Evolutionary conservation across 2,888 invertebrate genomes (phyloP), one percentile per base, ranked within the genome.

Genomic region (Myathropa florea): DNA sequence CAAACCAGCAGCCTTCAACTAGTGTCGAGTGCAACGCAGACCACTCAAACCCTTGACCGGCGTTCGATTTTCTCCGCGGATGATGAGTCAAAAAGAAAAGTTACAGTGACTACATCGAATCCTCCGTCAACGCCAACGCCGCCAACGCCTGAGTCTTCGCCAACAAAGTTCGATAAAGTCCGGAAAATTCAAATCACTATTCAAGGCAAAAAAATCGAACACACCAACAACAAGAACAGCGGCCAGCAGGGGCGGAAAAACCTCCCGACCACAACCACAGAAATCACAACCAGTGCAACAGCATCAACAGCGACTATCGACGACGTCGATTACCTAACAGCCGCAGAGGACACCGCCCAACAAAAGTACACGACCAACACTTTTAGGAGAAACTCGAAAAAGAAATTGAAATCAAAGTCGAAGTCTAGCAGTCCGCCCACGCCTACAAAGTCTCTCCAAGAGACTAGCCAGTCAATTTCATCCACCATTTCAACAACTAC

Each of bases 121-220:
- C 85, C 88, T 21, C 68, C 84, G 23, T 67, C 88, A 33, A 80
- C 88, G 30, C 18, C 83, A 18, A 36, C 55, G n/a, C 67, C 83
- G n/a, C 76, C 81, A 30, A 80, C 89, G 33, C 55, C 87, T 36
- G 82, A 88, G 28, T 86, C 86, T 3, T 86, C 86, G 46, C 86
- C 86, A 18, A 83, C 86, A 6, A 88, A 88, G 75, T 88, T 84
- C 75, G 89, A 89, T 70, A 87, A 88, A 79, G 87, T 89, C 10
- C 84, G 88, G 55, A 92, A 91, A 83, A 90, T 92, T 77, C 91
- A 92, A 90, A 92, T 92, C 88, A 92, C 92, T 64, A 91, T 92
- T 73, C 91, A 91, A 18, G 91, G 92, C 36, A 91, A 91, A 88
- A 90, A 92, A 90, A 89, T 91, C 68, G 90, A 92, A 89, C 88